A percentile compares a stretch with the other conserved stretches of the same genome.
Conservation (phyloP, 35 echinoderm and acorn worm species). For the Lytechinus pictus region DNA sequence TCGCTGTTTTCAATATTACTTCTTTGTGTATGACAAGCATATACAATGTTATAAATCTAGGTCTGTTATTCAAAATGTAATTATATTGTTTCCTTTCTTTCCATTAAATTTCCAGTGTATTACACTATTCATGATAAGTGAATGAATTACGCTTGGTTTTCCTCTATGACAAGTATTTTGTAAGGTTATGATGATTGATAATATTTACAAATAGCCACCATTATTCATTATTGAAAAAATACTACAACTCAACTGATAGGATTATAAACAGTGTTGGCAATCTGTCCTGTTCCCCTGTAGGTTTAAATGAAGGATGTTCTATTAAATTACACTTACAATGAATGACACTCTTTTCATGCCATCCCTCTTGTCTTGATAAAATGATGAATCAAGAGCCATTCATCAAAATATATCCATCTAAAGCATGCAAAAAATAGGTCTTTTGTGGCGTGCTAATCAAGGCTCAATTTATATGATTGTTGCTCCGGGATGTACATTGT, state of each 20-base stretch:
- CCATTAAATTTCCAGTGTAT: no score
- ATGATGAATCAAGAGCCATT: neutral
- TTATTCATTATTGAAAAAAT: neutral
- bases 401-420: neutral
- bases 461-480: neutral
- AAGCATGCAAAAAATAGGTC: neutral
- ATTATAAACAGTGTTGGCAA: neutral
- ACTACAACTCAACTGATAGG: neutral
- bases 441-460: neutral
- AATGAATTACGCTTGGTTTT: no score
- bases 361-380: neutral
- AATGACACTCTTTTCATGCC: neutral
- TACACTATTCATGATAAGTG: no score
- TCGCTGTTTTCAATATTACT: no score
- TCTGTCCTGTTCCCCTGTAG: neutral
- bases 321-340: neutral
- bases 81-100: no score
- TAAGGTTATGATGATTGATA: neutral
- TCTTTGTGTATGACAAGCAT: no score
- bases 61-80: no score
- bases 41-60: no score
- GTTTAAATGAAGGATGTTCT: neutral
- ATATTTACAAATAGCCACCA: neutral
- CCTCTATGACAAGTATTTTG: no score
- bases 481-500: neutral